Percentiles rank a stretch among this genome's conserved stretches.
These are phyloP conservation scores for Drosophila peninsularis DNA, from an alignment of 2,888 invertebrate genomes.

Conservation along the genomic window DNA sequence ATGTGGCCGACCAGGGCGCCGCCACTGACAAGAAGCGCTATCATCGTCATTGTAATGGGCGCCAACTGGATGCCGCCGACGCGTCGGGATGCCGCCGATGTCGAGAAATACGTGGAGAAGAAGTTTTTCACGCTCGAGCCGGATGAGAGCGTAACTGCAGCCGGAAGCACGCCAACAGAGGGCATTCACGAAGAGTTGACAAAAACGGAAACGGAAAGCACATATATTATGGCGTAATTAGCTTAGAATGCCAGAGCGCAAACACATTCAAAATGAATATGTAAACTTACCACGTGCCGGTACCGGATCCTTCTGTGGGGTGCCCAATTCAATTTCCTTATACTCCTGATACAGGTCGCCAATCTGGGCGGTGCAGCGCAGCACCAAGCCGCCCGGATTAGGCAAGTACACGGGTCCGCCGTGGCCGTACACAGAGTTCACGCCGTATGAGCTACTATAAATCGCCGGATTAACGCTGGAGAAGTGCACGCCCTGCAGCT, in stretches of 20 bases:
- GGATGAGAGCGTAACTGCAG: slow-evolving; percentile 82
- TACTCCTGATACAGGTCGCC: slow-evolving; percentile 89
- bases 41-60: slow-evolving; percentile 43
- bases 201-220: slow-evolving; percentile 52
- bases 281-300: slow-evolving; percentile 90
- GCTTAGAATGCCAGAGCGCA: slow-evolving; percentile 20
- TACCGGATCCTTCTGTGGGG: slow-evolving; percentile 90
- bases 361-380: slow-evolving; percentile 90
- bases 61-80: slow-evolving; percentile 47
- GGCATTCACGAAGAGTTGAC: slow-evolving; percentile 7
- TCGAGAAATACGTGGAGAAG: slow-evolving; percentile 80
- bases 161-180: slow-evolving; percentile 33
- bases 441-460: slow-evolving; percentile 58
- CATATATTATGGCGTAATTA: slow-evolving; percentile 59
- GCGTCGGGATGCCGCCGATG: slow-evolving; percentile 64
- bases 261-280: slow-evolving; percentile 1
- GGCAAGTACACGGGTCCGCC: slow-evolving; percentile 71
- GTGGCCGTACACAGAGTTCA: slow-evolving; percentile 74
- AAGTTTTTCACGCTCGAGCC: slow-evolving; percentile 81
- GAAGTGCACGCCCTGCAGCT: slow-evolving; percentile 84
- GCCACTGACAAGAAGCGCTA: slow-evolving; percentile 37
- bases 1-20: slow-evolving; percentile 33
- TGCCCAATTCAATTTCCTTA: slow-evolving; percentile 89
- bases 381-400: slow-evolving; percentile 87
- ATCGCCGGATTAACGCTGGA: slow-evolving; percentile 76